Conservation (phyloP, 92 coral and sea anemone species). For the Parazoanthus darwini region DNA sequence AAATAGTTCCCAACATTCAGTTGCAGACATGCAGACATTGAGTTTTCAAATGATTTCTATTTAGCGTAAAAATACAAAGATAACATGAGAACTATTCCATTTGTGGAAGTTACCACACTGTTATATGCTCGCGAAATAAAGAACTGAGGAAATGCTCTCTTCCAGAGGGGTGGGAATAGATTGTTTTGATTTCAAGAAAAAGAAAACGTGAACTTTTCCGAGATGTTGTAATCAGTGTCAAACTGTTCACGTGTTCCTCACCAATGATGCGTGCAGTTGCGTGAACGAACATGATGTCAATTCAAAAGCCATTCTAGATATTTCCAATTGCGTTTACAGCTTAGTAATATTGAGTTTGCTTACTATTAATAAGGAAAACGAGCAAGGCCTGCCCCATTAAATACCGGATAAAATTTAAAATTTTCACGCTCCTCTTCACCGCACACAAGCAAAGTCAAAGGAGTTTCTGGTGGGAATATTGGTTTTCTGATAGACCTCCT, state of each 20-base stretch:
- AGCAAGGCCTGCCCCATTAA: not conserved
- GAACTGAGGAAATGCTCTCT: not conserved
- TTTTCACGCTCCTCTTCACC: not conserved
- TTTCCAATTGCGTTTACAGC: slow-evolving; percentile 16
- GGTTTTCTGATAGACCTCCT: not conserved
- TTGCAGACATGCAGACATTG: not conserved
- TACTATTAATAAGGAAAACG: slow-evolving; percentile 36
- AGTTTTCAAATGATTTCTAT: not conserved
- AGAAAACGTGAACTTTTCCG: not conserved
- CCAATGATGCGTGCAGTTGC: not conserved
- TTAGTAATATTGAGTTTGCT: slow-evolving; percentile 5
- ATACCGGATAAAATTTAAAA: slow-evolving; percentile 1
- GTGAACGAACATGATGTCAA: not conserved
- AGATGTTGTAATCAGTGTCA: not conserved
- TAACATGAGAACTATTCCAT: not conserved
- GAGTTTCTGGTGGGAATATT: slow-evolving; percentile 9
- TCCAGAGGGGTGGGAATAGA: not conserved
- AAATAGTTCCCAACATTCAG: not conserved
- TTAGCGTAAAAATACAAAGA: not conserved
- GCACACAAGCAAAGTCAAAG: slow-evolving; percentile 28
- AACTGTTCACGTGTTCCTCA: not conserved
- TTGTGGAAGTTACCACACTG: too few species aligned
- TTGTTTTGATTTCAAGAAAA: not conserved
- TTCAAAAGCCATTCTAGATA: not conserved
- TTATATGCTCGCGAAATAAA: not conserved